Conservation (phyloP, 2,113 vertebrate genomes). For the Fulica atra region DNA sequence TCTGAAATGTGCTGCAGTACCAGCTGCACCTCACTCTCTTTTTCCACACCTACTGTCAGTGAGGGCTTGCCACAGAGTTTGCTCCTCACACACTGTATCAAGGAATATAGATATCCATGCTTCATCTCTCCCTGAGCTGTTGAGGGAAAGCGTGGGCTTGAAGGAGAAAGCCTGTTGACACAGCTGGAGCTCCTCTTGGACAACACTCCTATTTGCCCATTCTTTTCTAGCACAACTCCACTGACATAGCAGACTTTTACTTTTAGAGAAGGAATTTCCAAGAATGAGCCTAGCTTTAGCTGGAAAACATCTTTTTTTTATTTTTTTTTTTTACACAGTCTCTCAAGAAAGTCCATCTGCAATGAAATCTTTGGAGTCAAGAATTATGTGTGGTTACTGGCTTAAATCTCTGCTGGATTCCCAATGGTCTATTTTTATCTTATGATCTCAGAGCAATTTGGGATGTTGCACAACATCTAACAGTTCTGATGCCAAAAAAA, state of each 20-base stretch:
- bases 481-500: constrained; percentile 24
- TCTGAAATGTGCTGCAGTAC: neutral
- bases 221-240: neutral
- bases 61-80: neutral
- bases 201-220: neutral
- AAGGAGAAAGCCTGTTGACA: neutral
- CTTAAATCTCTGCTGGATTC: neutral
- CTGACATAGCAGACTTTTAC: neutral
- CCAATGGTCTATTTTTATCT: constrained; percentile 12
- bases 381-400: neutral
- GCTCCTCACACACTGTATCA: neutral
- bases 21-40: neutral
- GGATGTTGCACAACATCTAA: constrained; percentile 24
- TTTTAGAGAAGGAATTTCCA: neutral
- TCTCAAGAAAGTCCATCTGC: neutral
- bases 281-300: neutral
- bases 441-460: neutral
- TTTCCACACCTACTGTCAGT: neutral
- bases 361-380: neutral
- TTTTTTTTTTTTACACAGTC: neutral
- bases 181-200: neutral
- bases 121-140: neutral
- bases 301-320: neutral
- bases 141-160: neutral
- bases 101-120: neutral